phyloP scores from a whole-genome alignment of 2,113 vertebrate species.

The Corythoichthys haematopterus region DNA sequence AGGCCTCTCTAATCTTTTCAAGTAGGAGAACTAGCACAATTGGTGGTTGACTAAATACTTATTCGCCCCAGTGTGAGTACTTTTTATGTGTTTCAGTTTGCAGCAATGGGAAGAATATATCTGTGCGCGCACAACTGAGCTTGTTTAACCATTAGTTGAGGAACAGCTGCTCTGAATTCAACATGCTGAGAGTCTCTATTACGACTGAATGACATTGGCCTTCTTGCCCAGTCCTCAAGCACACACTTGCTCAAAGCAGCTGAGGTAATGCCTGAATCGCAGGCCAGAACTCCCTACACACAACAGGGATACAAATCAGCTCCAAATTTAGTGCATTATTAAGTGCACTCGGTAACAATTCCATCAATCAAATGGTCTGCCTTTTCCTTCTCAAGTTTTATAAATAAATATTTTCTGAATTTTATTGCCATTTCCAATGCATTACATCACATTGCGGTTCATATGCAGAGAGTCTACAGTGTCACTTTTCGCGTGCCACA shows the following conservation, averaged over 20 bases:
- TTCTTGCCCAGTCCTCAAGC: conserved; percentile 46
- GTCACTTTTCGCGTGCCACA: conserved; percentile 34
- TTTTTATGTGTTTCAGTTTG: conserved; percentile 62
- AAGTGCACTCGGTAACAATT: conserved; percentile 67
- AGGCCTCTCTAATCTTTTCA: too few relatives aligned
- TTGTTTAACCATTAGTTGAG: conserved; percentile 53
- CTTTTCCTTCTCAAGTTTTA: conserved; percentile 51
- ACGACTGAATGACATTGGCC: conserved; percentile 60
- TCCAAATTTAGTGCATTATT: conserved; percentile 73
- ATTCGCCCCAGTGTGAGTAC: conserved; percentile 39
- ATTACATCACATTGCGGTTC: conserved; percentile 19
- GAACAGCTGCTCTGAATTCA: conserved; percentile 46
- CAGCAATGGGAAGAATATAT: conserved; percentile 32
- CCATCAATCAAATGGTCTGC: conserved; percentile 60
- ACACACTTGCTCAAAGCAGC: conserved; percentile 56
- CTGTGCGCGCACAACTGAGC: conserved; percentile 47
- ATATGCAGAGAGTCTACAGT: conserved; percentile 9
- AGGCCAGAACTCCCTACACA: conserved; percentile 60
- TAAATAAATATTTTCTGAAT: conserved; percentile 29
- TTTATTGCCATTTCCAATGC: conserved; percentile 1
- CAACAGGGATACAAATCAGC: conserved; percentile 54
- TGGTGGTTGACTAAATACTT: too few relatives aligned
- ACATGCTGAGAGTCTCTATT: conserved; percentile 56
- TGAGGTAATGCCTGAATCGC: conserved; percentile 69
- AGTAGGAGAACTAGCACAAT: too few relatives aligned